phyloP scores from a whole-genome alignment of 2,113 vertebrate genomes.

The Solea senegalensis region DNA sequence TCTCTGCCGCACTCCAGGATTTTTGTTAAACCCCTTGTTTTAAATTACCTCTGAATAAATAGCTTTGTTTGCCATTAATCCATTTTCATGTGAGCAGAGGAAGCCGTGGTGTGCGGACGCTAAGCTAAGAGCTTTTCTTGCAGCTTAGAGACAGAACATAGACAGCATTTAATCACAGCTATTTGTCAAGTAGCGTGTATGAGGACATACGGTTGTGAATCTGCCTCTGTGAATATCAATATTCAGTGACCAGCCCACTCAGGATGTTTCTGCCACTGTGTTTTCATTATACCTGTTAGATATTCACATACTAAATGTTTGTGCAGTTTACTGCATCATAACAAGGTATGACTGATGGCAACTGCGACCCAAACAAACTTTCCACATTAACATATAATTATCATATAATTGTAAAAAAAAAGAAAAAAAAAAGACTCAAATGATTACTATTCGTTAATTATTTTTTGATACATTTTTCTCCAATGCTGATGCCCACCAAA shows the following conservation, averaged over 20 bases:
- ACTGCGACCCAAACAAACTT: not conserved
- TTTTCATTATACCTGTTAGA: not conserved
- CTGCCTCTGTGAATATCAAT: conserved; percentile 25
- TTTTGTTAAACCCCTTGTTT: conserved; percentile 73
- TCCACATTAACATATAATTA: not conserved
- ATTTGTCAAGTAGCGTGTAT: conserved; percentile 64
- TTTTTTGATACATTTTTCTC: too few species aligned
- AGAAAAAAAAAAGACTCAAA: not conserved
- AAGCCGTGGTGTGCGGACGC: conserved; percentile 59
- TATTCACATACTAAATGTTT: not conserved
- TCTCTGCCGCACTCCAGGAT: conserved; percentile 70
- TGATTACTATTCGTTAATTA: not conserved
- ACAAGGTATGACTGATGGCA: not conserved
- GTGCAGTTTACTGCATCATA: not conserved
- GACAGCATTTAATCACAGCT: conserved; percentile 70
- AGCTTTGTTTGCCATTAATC: conserved; percentile 82
- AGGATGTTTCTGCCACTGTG: conserved; percentile 5
- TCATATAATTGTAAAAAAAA: not conserved
- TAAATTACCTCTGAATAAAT: conserved; percentile 80
- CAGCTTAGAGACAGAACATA: conserved; percentile 65
- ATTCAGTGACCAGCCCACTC: not conserved
- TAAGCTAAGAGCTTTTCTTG: conserved; percentile 69
- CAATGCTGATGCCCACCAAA: not conserved
- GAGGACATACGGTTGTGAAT: conserved; percentile 52
- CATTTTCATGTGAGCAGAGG: conserved; percentile 72